These are phyloP conservation scores for Agrochola circellaris DNA, from an alignment of 2,888 invertebrate genomes.

Conservation along the genomic window DNA sequence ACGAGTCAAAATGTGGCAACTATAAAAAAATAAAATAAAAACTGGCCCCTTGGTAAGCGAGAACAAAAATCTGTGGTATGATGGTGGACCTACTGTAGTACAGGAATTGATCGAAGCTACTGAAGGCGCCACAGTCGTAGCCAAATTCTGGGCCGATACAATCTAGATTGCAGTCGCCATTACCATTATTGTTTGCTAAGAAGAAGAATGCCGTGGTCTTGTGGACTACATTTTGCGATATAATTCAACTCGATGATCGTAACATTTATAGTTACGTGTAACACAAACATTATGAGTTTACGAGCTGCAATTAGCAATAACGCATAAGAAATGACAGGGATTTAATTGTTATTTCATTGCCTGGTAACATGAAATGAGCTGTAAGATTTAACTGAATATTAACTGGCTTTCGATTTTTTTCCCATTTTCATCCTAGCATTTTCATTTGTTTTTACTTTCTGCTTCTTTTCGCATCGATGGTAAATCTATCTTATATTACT, in stretches of 20 bases:
- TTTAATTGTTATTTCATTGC: constrained; percentile 27
- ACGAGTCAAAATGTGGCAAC: background rate
- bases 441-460: background rate
- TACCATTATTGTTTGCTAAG: too few relatives aligned
- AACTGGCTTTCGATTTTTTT: background rate
- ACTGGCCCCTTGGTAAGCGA: too few relatives aligned
- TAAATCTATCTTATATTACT: too few relatives aligned
- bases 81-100: too few relatives aligned
- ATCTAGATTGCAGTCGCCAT: too few relatives aligned
- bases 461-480: too few relatives aligned
- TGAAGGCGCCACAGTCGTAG: too few relatives aligned
- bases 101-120: too few relatives aligned
- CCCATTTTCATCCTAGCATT: background rate
- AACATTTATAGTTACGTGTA: background rate
- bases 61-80: too few relatives aligned
- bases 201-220: background rate
- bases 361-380: constrained; percentile 1
- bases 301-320: constrained; percentile 36
- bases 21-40: too few relatives aligned
- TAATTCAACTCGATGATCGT: background rate
- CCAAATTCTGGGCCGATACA: too few relatives aligned
- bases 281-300: constrained; percentile 15
- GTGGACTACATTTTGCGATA: background rate
- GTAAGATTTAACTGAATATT: constrained; percentile 1
- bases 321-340: constrained; percentile 4